These are phyloP conservation scores for Epinephelus fuscoguttatus DNA, from an alignment of 2,113 vertebrate genomes.

Conservation along the genomic window DNA sequence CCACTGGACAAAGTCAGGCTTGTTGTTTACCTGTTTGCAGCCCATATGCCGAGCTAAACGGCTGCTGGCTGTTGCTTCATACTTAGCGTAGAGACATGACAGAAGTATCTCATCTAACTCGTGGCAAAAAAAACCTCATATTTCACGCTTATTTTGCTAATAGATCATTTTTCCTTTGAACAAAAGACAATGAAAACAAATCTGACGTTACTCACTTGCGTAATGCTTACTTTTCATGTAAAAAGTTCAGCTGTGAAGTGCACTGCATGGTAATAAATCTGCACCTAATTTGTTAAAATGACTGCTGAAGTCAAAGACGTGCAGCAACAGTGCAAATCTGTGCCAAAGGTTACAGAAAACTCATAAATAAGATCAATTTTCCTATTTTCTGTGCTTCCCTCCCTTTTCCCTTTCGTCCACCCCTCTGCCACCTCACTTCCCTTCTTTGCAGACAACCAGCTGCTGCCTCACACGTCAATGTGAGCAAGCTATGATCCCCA, in stretches of 20 bases:
- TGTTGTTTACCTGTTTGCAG: no score
- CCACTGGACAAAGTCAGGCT: no score
- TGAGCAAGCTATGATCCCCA: constrained; percentile 63
- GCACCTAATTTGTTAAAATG: constrained; percentile 14
- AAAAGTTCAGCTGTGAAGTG: not conserved
- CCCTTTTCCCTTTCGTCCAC: constrained; percentile 25
- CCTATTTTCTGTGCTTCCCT: constrained; percentile 25
- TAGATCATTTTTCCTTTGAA: not conserved
- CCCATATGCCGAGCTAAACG: no score
- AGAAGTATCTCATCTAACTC: no score
- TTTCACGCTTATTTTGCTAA: no score
- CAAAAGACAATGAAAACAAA: not conserved
- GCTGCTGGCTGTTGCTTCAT: no score
- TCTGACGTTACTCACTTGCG: not conserved
- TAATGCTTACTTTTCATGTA: not conserved
- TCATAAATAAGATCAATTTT: constrained; percentile 56
- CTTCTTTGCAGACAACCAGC: constrained; percentile 67
- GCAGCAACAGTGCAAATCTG: constrained; percentile 40
- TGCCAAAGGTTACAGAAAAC: constrained; percentile 58
- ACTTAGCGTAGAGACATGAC: no score
- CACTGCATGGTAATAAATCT: constrained; percentile 36
- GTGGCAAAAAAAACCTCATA: no score
- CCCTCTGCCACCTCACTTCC: constrained; percentile 38
- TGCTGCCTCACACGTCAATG: constrained; percentile 71
- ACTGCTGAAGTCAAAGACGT: constrained; percentile 11